A percentile compares a stretch with the other conserved stretches of the same genome.
These are phyloP conservation scores for Enteromius paludinosus DNA, from an alignment of 2,797 vertebrate genomes.

Conservation along the genomic window DNA sequence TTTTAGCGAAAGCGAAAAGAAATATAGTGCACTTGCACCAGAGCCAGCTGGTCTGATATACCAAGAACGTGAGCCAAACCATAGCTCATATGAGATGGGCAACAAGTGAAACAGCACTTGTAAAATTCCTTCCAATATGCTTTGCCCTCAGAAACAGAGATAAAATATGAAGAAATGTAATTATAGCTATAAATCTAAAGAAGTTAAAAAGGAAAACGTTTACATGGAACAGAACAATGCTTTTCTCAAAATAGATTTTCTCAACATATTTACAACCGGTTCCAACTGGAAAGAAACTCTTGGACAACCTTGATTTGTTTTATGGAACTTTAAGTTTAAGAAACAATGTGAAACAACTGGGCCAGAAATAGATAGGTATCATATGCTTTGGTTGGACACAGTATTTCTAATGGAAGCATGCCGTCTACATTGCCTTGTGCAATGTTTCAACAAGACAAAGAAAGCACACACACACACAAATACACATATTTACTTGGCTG, in stretches of 20 bases:
- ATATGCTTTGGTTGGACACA: slow-evolving; percentile 66
- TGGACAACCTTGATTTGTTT: slow-evolving; percentile 29
- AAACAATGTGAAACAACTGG: slow-evolving; percentile 38
- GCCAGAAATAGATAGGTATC: slow-evolving; percentile 62
- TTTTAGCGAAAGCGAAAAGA: slow-evolving; percentile 11
- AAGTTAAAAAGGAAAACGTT: background rate
- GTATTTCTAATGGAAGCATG: slow-evolving; percentile 36
- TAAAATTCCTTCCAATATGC: slow-evolving; percentile 32
- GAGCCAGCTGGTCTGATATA: slow-evolving; percentile 45
- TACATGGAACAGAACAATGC: slow-evolving; percentile 30
- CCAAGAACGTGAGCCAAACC: slow-evolving; percentile 39
- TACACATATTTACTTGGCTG: background rate
- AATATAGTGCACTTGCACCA: slow-evolving; percentile 15
- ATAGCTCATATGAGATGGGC: slow-evolving; percentile 43
- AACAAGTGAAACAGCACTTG: slow-evolving; percentile 40
- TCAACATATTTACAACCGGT: slow-evolving; percentile 50
- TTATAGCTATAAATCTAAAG: slow-evolving; percentile 35
- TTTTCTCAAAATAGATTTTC: slow-evolving; percentile 28
- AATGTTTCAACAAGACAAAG: slow-evolving; percentile 26
- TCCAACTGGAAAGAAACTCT: slow-evolving; percentile 45
- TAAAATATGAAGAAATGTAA: slow-evolving; percentile 23
- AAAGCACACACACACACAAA: background rate
- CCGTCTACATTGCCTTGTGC: slow-evolving; percentile 50
- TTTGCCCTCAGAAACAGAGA: slow-evolving; percentile 5
- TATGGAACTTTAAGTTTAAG: slow-evolving; percentile 7